Evolutionary conservation across 2,113 vertebrate genomes (phyloP), one percentile per base, ranked within the genome.

Genomic region (Sarotherodon lohbergeri): DNA sequence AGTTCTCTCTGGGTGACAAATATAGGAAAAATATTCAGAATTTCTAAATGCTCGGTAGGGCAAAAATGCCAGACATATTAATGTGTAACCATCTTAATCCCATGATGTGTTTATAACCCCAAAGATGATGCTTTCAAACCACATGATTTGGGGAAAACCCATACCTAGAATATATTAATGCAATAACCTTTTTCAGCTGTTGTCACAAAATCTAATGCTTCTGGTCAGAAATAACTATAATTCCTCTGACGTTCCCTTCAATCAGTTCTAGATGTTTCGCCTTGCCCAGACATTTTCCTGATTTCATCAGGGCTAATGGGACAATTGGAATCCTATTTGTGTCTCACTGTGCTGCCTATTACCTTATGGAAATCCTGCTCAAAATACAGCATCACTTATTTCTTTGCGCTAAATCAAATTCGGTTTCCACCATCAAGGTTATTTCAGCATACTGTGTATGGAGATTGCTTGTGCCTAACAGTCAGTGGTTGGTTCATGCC

Each of bases 291-390:
- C 61, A 82, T 88, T 91, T 89, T 57, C 84, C 82, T 88, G 83
- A 92, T 94, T 86, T 94, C 85, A 94, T 96, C 91, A 90, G 29
- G 34, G 17, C 89, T 94, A 95, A 94, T 93, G 93, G 88, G 78
- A 90, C 91, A 92, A 93, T 90, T 89, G 93, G 87, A 93, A 91
- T 93, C 92, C 80, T 94, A 93, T 96, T 92, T 95, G 90, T 81
- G 87, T 89, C 88, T 94, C 90, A 81, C 88, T 90, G 89, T 88
- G 92, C 76, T 89, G 80, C 90, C 91, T 88, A 93, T 96, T 96
- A 95, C 83, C 76, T 86, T 91, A 91, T 95, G 92, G 93, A 95
- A 96, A 95, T 93, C 24, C 46, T 50, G 81, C 90, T 93, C 83
- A 89, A 94, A 92, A 92, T 89, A 88, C 57, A 83, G 79, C 80